Conservation (phyloP, 2,113 vertebrate species). For the Peromyscus maniculatus region DNA sequence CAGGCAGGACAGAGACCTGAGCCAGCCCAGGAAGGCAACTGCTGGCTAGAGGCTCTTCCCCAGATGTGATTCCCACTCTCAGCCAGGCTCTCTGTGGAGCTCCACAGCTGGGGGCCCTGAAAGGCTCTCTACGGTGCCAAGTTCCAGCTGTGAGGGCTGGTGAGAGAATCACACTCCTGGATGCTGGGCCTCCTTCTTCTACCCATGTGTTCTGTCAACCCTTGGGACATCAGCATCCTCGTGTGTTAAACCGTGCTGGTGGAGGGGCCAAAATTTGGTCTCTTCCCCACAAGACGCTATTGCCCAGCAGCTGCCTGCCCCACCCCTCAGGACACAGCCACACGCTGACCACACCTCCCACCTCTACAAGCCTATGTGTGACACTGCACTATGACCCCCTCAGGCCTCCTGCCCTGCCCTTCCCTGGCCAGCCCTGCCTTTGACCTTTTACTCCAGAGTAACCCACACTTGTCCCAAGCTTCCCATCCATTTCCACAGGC, state of each 20-base stretch:
- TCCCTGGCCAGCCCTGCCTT: background rate
- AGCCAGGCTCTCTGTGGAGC: rapidly evolving
- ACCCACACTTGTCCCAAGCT: background rate
- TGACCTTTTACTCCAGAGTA: background rate
- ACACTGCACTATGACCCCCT: rapidly evolving
- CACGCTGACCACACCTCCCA: background rate
- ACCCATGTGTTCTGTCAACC: rapidly evolving
- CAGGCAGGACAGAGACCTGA: background rate
- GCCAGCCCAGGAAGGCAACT: background rate
- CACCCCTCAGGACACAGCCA: background rate
- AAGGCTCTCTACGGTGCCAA: rapidly evolving
- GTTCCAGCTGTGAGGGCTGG: background rate
- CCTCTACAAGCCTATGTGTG: background rate
- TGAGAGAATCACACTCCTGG: too few species aligned
- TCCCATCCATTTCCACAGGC: background rate
- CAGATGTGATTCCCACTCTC: background rate
- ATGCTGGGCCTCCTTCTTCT: rapidly evolving
- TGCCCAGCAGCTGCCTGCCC: rapidly evolving
- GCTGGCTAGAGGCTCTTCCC: too few species aligned
- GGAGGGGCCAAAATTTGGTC: background rate
- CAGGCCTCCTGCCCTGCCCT: background rate
- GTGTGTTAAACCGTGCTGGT: background rate
- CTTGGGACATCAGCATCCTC: background rate
- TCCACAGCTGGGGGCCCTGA: rapidly evolving
- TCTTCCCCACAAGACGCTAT: background rate